Evolutionary conservation across 2,113 vertebrate species (phyloP).

Genomic region (Neodontobutis hainanensis): DNA sequence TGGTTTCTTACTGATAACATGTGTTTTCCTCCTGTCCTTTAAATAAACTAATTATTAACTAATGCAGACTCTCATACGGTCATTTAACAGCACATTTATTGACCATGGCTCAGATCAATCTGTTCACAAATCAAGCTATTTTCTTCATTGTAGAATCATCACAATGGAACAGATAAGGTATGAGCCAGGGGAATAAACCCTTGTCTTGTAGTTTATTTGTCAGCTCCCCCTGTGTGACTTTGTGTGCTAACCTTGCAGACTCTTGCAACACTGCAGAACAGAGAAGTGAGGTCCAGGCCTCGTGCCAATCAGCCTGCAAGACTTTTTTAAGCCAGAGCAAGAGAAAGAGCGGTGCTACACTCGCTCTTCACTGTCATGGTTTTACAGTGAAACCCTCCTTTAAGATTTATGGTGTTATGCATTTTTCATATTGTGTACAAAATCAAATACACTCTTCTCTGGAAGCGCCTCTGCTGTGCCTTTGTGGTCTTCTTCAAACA

Average conservation of each 20-base stretch:
- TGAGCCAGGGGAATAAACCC: background rate
- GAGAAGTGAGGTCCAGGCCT: background rate
- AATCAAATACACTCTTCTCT: no score
- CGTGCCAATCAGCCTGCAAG: background rate
- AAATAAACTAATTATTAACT: constrained; percentile 2
- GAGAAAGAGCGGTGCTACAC: background rate
- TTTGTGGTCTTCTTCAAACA: no score
- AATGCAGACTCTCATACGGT: background rate
- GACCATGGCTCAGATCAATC: no score
- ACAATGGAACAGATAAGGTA: no score
- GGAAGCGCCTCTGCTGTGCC: no score
- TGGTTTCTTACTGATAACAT: background rate
- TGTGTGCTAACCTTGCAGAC: constrained; percentile 1
- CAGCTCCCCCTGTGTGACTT: background rate
- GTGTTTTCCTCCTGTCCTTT: background rate
- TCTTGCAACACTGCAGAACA: background rate
- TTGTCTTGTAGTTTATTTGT: background rate
- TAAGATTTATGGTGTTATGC: background rate
- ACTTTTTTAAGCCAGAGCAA: background rate
- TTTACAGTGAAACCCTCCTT: background rate
- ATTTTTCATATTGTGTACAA: background rate
- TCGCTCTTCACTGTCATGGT: no score
- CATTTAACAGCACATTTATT: no score
- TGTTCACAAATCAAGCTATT: no score
- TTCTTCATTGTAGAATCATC: no score